These are phyloP conservation scores for Platyscapa corneri DNA, from an alignment of 1,140 invertebrate genomes.

Conservation along the genomic window DNA sequence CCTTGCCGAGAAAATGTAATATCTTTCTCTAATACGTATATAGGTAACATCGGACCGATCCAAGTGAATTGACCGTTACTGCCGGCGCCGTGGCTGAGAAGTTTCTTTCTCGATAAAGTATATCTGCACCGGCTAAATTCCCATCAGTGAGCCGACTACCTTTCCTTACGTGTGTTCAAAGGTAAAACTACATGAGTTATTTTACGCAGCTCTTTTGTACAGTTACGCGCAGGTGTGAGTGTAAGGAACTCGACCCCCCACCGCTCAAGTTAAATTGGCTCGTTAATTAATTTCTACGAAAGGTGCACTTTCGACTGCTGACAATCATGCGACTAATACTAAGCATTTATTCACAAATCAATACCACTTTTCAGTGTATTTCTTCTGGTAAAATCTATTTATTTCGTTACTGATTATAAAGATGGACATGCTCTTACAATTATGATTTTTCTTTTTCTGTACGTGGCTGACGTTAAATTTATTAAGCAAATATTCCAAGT, in stretches of 20 bases:
- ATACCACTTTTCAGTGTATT: background rate
- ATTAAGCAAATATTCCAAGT: too few species aligned
- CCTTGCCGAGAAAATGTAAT: background rate
- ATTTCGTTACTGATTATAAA: background rate
- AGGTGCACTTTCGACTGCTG: slow-evolving; percentile 54
- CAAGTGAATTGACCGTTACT: background rate
- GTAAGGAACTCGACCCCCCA: background rate
- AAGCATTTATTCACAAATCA: background rate
- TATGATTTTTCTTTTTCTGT: background rate
- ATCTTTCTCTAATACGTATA: background rate
- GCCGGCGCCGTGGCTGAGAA: too few species aligned
- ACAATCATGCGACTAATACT: slow-evolving; percentile 28
- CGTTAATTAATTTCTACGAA: slow-evolving; percentile 66
- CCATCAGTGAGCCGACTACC: background rate
- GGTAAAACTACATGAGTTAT: background rate
- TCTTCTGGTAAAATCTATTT: background rate
- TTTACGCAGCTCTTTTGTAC: background rate
- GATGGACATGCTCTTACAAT: background rate
- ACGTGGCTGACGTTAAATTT: background rate
- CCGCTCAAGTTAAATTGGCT: slow-evolving; percentile 69
- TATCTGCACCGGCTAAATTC: background rate
- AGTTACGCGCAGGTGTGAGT: background rate
- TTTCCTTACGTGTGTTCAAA: background rate
- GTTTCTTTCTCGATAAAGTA: slow-evolving; percentile 5
- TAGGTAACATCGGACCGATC: too few species aligned